These are phyloP conservation scores for Melanargia galathea DNA, from an alignment of 2,888 invertebrate genomes.

Conservation along the genomic window DNA sequence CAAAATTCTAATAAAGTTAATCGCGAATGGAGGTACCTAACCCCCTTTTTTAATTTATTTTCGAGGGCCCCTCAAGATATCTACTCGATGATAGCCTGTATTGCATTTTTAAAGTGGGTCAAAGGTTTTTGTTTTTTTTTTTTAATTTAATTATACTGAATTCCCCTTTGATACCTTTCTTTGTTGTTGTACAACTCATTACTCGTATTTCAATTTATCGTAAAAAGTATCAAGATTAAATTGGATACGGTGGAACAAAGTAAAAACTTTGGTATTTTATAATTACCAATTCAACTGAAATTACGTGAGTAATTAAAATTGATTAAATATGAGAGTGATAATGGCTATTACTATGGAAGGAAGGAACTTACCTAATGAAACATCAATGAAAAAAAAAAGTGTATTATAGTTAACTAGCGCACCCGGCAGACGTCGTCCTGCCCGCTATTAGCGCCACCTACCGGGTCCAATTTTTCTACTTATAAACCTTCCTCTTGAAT, in stretches of 20 bases:
- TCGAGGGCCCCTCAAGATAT: constrained; percentile 49
- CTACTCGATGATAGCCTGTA: constrained; percentile 53
- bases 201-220: background rate
- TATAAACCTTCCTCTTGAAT: too few relatives aligned
- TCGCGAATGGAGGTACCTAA: constrained; percentile 53
- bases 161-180: constrained; percentile 22
- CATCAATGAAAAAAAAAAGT: too few relatives aligned
- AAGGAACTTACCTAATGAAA: too few relatives aligned
- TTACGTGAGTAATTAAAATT: background rate
- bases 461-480: too few relatives aligned
- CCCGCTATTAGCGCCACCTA: too few relatives aligned
- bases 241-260: background rate
- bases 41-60: constrained; percentile 63
- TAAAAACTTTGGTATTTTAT: background rate
- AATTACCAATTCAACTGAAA: background rate
- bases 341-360: too few relatives aligned
- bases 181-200: constrained; percentile 6
- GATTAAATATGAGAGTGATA: too few relatives aligned
- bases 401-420: too few relatives aligned
- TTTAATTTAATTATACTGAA: constrained; percentile 38
- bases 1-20: constrained; percentile 76
- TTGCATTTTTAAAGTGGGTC: constrained; percentile 50
- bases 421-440: too few relatives aligned
- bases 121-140: constrained; percentile 39
- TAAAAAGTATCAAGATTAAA: background rate